These are phyloP conservation scores for Polylopha cassiicola DNA, from an alignment of 2,888 invertebrate species.

Conservation along the genomic window DNA sequence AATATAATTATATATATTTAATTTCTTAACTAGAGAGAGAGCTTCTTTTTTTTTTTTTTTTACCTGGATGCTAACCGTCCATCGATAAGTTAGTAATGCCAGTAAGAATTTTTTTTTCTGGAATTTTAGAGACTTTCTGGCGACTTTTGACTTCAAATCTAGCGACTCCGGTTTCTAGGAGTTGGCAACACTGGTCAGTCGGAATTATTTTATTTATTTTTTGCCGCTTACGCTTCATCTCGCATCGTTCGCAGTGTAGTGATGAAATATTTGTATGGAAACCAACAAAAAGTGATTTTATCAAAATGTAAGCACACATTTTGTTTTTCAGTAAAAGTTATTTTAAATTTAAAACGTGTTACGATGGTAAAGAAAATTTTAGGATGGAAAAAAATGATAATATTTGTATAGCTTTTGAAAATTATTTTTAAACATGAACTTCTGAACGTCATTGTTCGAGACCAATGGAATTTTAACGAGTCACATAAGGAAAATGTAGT, in stretches of 20 bases:
- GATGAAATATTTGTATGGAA: background rate
- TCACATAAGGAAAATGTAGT: background rate
- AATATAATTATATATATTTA: too few species aligned
- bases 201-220: too few species aligned
- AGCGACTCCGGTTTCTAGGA: too few species aligned
- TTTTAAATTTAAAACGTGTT: background rate
- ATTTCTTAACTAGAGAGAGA: too few species aligned
- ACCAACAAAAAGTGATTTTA: background rate
- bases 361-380: background rate
- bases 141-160: too few species aligned
- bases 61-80: too few species aligned
- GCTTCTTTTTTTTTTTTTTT: too few species aligned
- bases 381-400: background rate
- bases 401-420: background rate
- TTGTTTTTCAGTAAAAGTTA: background rate
- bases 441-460: background rate
- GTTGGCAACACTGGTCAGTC: too few species aligned
- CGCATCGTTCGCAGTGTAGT: background rate
- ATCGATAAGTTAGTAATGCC: too few species aligned
- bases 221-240: background rate
- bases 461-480: background rate
- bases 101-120: too few species aligned
- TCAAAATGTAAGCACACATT: background rate
- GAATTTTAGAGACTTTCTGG: too few species aligned
- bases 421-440: background rate